Conservation (phyloP, 2,888 invertebrate species). For the Eulithis testata region DNA sequence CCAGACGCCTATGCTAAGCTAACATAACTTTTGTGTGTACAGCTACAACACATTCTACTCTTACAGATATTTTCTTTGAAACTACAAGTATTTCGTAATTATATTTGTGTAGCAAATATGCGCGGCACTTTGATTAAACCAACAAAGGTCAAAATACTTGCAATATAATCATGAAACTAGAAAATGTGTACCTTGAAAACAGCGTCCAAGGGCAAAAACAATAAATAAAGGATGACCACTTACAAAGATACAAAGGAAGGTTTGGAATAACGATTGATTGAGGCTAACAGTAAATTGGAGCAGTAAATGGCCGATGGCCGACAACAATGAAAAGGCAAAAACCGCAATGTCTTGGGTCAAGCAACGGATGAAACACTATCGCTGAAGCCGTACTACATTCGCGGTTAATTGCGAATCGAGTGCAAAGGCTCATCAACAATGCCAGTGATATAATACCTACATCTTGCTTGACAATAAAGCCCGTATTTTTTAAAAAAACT, state of each 20-base stretch:
- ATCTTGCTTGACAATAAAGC: no score
- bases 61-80: slow-evolving; percentile 37
- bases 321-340: slow-evolving; percentile 50
- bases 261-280: slow-evolving; percentile 51
- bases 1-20: slow-evolving; percentile 56
- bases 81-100: slow-evolving; percentile 30
- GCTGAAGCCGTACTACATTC: slow-evolving; percentile 57
- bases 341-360: slow-evolving; percentile 60
- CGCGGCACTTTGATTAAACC: slow-evolving; percentile 33
- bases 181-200: slow-evolving; percentile 33
- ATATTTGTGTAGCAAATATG: slow-evolving; percentile 33
- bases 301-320: slow-evolving; percentile 53
- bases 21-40: slow-evolving; percentile 29
- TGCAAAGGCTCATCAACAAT: slow-evolving; percentile 31
- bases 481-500: no score
- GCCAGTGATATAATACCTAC: no score
- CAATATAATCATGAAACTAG: slow-evolving; percentile 42
- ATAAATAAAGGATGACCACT: slow-evolving; percentile 48
- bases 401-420: slow-evolving; percentile 53
- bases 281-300: slow-evolving; percentile 51
- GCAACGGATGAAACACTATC: slow-evolving; percentile 61
- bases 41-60: slow-evolving; percentile 23
- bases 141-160: slow-evolving; percentile 48
- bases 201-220: slow-evolving; percentile 50
- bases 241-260: slow-evolving; percentile 39